Evolutionary conservation across 2,113 vertebrate species (phyloP).

Genomic region (Vireo altiloquus): DNA sequence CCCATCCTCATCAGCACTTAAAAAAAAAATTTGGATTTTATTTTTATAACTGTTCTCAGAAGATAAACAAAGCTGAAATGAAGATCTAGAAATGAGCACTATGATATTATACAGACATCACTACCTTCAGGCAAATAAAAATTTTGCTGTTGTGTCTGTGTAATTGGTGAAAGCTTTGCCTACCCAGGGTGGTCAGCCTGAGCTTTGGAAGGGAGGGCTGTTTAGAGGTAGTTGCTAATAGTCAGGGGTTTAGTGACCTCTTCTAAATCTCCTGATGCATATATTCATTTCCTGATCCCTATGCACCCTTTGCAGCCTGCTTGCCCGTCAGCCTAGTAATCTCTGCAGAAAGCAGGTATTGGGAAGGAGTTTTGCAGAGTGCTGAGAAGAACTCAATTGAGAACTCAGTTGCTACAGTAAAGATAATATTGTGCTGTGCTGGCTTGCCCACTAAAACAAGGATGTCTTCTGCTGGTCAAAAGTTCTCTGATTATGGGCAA

Average conservation of each 20-base stretch:
- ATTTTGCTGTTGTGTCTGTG: not conserved
- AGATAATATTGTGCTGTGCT: not conserved
- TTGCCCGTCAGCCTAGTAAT: not conserved
- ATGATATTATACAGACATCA: not conserved
- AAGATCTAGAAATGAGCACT: not conserved
- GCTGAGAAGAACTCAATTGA: not conserved
- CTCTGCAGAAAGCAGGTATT: not conserved
- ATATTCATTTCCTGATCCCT: not conserved
- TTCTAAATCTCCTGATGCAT: not conserved
- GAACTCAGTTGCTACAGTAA: not conserved
- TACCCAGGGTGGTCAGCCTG: not conserved
- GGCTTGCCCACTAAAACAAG: not conserved
- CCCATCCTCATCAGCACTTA: not conserved
- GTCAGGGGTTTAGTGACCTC: not conserved
- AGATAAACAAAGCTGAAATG: conserved; percentile 12
- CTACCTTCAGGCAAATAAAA: not conserved
- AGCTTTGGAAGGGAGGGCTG: not conserved
- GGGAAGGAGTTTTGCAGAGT: not conserved
- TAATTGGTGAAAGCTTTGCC: not conserved
- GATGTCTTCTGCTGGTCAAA: not conserved
- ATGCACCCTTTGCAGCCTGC: not conserved
- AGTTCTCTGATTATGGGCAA: not conserved
- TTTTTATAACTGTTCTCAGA: conserved; percentile 27
- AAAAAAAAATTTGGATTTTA: not conserved
- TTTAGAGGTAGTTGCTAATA: not conserved